Conservation (phyloP, 2,888 invertebrate genomes). For the Pegoplata infirma region DNA sequence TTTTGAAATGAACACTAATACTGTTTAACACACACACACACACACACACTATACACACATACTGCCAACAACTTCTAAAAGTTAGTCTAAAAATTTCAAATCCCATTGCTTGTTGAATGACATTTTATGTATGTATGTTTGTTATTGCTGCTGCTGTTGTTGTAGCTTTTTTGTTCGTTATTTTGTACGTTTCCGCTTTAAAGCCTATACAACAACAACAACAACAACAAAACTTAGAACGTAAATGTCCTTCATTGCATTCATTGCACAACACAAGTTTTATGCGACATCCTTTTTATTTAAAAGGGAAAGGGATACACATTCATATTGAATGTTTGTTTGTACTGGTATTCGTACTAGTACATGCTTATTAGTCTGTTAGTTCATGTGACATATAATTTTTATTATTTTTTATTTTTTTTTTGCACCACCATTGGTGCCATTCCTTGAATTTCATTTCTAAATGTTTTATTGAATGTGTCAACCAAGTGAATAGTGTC, state of each 20-base stretch:
- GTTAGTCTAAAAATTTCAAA: slow-evolving; percentile 19
- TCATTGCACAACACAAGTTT: neutral
- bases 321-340: no score
- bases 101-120: slow-evolving; percentile 1
- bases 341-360: neutral
- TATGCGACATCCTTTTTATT: slow-evolving; percentile 3
- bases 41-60: neutral
- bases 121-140: slow-evolving; percentile 13
- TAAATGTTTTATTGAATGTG: slow-evolving; percentile 29
- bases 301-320: neutral
- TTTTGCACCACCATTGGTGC: neutral
- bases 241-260: slow-evolving; percentile 34
- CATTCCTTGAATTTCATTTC: neutral
- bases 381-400: neutral
- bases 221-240: slow-evolving; percentile 22
- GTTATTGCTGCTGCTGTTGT: slow-evolving; percentile 18
- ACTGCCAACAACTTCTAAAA: slow-evolving; percentile 21
- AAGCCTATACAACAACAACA: slow-evolving; percentile 24
- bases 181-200: slow-evolving; percentile 27
- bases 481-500: slow-evolving; percentile 25
- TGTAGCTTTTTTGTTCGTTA: neutral
- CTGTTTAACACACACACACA: neutral
- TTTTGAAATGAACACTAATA: neutral
- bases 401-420: neutral
- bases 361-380: neutral